Base-by-base conservation (phyloP, 1,140 invertebrate species). In the Forficula auricularia region DNA sequence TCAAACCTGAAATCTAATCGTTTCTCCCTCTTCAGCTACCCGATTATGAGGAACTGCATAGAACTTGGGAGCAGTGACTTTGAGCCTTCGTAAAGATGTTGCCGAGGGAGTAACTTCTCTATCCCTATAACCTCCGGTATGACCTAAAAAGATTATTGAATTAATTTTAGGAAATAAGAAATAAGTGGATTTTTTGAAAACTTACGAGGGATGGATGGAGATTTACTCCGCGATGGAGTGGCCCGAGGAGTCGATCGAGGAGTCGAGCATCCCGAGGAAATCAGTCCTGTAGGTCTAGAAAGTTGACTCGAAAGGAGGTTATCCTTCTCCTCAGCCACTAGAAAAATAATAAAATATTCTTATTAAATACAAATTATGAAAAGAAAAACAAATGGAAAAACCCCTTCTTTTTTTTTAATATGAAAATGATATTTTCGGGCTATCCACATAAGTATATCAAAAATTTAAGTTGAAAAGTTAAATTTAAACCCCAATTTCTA, bases 1-100 rank as follows among this genome's bases (percentile, higher is more conserved):
- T n/a, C n/a, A n/a, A n/a, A 27, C 22, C 22, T 27, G 22, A 59
- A 89, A 85, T 6, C 75, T 60, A 1, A 82, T 73, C 1, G 75
- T 79, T 49, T 87, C 81, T 7, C 84, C 83, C 59, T 84, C 79
- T 54, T 86, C 79, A 0, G 73, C 82, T 4, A 87, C 73, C 36
- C 78, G 73, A 56, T 87, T 85, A 54, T 84, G 82, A 1, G 86
- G 86, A 43, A 86, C 77, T 15, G 84, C 80, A 57, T 86, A 82
- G 62, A 92, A 90, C 59, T 83, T 83, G 0, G 84, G 82, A 2
- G 79, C 66, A 30, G 65, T 54, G 16, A 69, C 51, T 48, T 59
- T 57, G 35, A 56, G 47, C 14, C 58, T 54, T 32, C 49, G 53
- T 6, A 45, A 48, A 34, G 41, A 49, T 38, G 42, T 48, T 6